Percentiles rank a stretch among this genome's conserved stretches.
These are phyloP conservation scores for Archips crataeganus DNA, from an alignment of 2,888 invertebrate species.

Conservation along the genomic window DNA sequence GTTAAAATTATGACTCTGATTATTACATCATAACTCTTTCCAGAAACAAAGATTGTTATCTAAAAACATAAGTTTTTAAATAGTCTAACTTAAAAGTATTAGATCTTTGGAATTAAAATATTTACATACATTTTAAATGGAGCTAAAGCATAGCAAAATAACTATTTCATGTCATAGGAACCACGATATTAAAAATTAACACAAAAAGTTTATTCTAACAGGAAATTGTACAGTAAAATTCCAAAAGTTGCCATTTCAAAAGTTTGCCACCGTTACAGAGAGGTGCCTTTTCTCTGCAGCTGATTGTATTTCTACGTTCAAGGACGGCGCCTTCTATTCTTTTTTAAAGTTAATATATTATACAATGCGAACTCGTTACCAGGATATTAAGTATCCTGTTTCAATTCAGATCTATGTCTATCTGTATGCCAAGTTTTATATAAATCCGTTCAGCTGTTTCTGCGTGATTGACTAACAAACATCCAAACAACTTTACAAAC, in stretches of 20 bases:
- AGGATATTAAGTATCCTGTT: no score
- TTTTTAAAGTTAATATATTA: no score
- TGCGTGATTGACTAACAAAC: no score
- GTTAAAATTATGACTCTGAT: conserved; percentile 2
- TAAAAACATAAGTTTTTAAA: neutral
- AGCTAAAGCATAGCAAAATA: conserved; percentile 16
- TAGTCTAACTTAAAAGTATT: conserved; percentile 3
- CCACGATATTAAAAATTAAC: conserved; percentile 30
- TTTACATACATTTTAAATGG: conserved; percentile 5
- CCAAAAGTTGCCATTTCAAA: conserved; percentile 27
- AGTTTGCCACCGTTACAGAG: neutral
- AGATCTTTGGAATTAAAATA: conserved; percentile 13
- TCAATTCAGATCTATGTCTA: no score
- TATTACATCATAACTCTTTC: neutral
- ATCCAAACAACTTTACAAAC: no score
- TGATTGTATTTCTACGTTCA: no score
- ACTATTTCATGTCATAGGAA: conserved; percentile 31
- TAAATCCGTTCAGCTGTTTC: no score
- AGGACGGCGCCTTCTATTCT: no score
- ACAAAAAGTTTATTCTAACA: conserved; percentile 31
- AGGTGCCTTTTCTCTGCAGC: no score
- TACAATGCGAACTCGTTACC: no score
- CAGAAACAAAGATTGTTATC: neutral
- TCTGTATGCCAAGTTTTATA: no score
- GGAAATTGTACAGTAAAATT: conserved; percentile 27